Base-by-base conservation (phyloP, 2,888 invertebrate species). In the Eupithecia insigniata region DNA sequence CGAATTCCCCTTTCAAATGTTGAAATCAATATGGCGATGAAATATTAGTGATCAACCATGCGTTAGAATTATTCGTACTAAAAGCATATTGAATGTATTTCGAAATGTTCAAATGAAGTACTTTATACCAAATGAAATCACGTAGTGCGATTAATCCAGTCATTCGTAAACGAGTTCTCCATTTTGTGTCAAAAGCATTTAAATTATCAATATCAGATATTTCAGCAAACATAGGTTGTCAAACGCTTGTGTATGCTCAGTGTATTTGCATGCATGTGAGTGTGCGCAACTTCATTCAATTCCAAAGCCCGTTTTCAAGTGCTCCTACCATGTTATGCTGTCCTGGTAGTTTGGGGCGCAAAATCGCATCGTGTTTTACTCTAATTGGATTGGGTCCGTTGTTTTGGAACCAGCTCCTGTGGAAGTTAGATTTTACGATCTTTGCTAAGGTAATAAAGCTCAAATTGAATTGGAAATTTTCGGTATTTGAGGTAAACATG, bases 271-370 rank as follows among this genome's bases (percentile, higher is more conserved):
- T 73, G 67, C 79, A 74, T 79, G 79, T 78, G n/a, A n/a, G 78
- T 81, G 81, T 76, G 74, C 73, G 78, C 78, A 83, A 85, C 80
- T 86, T 84, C 83, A 85, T 85, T 86, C 80, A 79, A 84, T 85
- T 83, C 76, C 79, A 82, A 83, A 78, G 77, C 77, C 78, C 79
- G 76, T 71, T 77, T 82, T 78, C 78, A 80, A 81, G 81, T 83
- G 82, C 80, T 82, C 79, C 79, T 75, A 76, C 77, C 73, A 73
- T 78, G 79, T 81, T 81, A 83, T 85, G 82, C 78, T 81, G 79
- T 76, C 82, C 85, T 83, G 79, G 82, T 87, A 83, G 78, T 83
- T 78, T 72, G 72, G 66, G 69, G 71, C 78, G 79, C 79, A 79
- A 81, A 83, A 83, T 82, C 80, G 79, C 77, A 79, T 81, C 78